phyloP scores from a whole-genome alignment of 2,888 invertebrate genomes.

The Andrena chrysosceles region DNA sequence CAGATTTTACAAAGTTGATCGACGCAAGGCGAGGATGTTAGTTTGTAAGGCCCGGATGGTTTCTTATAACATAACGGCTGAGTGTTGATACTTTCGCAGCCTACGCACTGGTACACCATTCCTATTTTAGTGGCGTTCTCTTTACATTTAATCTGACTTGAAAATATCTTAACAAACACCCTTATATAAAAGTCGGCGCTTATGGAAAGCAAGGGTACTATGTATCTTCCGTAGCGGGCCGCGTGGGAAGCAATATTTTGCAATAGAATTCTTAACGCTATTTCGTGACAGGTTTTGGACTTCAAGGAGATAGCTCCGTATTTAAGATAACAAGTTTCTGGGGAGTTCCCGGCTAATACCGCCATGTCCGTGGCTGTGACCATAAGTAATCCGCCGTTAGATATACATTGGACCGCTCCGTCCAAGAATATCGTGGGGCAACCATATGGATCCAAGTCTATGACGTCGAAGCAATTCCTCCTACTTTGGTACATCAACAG shows the following conservation, averaged over 20 bases:
- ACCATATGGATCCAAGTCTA: slow-evolving; percentile 99
- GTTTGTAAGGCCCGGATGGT: slow-evolving; percentile 87
- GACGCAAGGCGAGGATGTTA: slow-evolving; percentile 90
- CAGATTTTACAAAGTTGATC: slow-evolving; percentile 91
- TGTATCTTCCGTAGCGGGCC: slow-evolving; percentile 96
- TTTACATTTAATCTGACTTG: slow-evolving; percentile 94
- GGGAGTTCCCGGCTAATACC: slow-evolving; percentile 96
- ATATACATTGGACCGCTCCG: slow-evolving; percentile 92
- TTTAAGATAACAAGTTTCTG: slow-evolving; percentile 96
- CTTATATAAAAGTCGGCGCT: slow-evolving; percentile 99
- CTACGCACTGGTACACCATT: slow-evolving; percentile 95
- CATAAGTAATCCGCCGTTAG: slow-evolving; percentile 94
- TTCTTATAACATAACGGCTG: slow-evolving; percentile 91
- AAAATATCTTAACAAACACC: slow-evolving; percentile 94
- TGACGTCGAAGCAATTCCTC: slow-evolving; percentile 91
- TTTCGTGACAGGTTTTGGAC: slow-evolving; percentile 96
- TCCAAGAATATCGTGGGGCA: slow-evolving; percentile 97
- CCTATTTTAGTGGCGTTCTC: slow-evolving; percentile 94
- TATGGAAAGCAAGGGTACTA: slow-evolving; percentile 94
- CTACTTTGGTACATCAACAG: slow-evolving; percentile 94
- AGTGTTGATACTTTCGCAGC: slow-evolving; percentile 93
- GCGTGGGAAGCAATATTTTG: slow-evolving; percentile 96
- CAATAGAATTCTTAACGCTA: slow-evolving; percentile 96
- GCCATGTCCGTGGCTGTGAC: slow-evolving; percentile 99
- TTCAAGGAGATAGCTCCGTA: slow-evolving; percentile 96